These are phyloP conservation scores for Drosophila kohkoa DNA, from an alignment of 1,140 invertebrate genomes.

Conservation along the genomic window DNA sequence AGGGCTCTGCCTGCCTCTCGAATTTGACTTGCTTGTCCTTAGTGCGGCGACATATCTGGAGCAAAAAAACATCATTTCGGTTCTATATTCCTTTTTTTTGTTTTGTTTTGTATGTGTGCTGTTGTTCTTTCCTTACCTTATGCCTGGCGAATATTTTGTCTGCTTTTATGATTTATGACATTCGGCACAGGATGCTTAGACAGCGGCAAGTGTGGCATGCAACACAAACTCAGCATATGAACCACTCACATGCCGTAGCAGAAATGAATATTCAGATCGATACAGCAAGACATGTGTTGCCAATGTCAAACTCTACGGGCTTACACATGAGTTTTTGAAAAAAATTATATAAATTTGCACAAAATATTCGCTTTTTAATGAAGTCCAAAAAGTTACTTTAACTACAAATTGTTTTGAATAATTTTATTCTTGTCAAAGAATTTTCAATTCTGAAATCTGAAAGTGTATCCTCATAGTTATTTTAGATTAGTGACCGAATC, in stretches of 20 bases:
- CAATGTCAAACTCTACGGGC: not conserved
- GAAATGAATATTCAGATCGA: conserved; percentile 41
- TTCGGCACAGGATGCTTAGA: conserved; percentile 59
- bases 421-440: too few relatives aligned
- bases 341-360: not conserved
- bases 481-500: too few relatives aligned
- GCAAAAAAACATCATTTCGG: conserved; percentile 62
- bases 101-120: too few relatives aligned
- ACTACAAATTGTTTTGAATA: too few relatives aligned
- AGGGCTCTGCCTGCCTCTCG: conserved; percentile 45
- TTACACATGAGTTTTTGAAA: not conserved
- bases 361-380: too few relatives aligned
- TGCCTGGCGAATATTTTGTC: conserved; percentile 56
- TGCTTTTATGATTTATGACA: conserved; percentile 68
- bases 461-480: too few relatives aligned
- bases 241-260: not conserved
- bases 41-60: conserved; percentile 64
- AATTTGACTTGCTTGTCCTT: conserved; percentile 4
- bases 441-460: too few relatives aligned
- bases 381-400: too few relatives aligned
- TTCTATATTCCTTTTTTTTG: conserved; percentile 16
- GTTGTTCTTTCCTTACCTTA: not conserved
- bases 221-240: conserved; percentile 41
- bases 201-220: conserved; percentile 61
- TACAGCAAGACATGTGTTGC: conserved; percentile 39